Evolutionary conservation across 2,797 vertebrate species (phyloP).

Genomic region (Mormyrops attenuatus): DNA sequence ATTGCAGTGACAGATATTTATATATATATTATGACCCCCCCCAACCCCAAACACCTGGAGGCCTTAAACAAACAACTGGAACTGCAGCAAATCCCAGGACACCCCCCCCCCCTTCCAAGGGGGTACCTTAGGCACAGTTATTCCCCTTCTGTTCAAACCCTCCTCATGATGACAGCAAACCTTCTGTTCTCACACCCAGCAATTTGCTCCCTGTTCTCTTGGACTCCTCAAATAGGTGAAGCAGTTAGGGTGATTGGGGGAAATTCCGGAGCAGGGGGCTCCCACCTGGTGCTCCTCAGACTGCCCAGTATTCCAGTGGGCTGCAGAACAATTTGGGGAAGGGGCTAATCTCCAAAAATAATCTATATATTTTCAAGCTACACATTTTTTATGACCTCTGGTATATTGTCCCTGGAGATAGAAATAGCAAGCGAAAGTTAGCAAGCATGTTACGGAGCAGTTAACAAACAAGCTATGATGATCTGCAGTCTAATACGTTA

Average conservation of each 20-base stretch:
- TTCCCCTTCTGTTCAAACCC: background rate
- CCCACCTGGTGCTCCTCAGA: background rate
- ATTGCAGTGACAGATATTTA: too few species aligned
- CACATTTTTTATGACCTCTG: background rate
- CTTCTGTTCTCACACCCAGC: background rate
- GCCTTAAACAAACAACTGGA: background rate
- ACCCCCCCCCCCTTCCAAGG: background rate
- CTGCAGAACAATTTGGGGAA: background rate
- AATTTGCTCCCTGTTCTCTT: background rate
- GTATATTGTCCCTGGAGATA: background rate
- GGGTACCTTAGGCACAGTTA: background rate
- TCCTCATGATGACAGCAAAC: background rate
- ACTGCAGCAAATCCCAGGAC: background rate
- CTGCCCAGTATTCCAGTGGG: background rate
- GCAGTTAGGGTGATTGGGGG: background rate
- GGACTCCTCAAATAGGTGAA: background rate
- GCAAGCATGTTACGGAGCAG: background rate
- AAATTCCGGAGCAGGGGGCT: background rate
- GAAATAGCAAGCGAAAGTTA: background rate
- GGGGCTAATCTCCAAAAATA: background rate
- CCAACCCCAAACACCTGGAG: too few species aligned
- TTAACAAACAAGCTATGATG: background rate
- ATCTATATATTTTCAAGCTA: background rate
- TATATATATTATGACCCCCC: too few species aligned
- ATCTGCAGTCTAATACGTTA: background rate